phyloP scores from a whole-genome alignment of 2,113 vertebrate species.

The Nestor notabilis region DNA sequence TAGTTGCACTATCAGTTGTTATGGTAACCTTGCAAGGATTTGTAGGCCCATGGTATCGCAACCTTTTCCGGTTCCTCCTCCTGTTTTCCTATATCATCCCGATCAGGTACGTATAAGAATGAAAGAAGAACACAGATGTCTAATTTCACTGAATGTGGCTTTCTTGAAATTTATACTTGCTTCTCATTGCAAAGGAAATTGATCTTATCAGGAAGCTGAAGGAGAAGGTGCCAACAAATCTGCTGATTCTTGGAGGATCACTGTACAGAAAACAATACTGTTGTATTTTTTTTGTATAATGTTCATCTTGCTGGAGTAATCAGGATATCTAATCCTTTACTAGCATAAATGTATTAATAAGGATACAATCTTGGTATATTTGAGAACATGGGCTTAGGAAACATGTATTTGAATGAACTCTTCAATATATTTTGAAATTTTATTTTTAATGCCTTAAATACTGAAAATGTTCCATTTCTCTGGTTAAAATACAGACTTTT shows the following conservation, averaged over 20 bases:
- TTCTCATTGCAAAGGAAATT: constrained; percentile 59
- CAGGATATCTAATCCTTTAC: constrained; percentile 44
- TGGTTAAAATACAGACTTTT: background rate
- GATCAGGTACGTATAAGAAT: constrained; percentile 86
- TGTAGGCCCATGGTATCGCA: constrained; percentile 92
- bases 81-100: constrained; percentile 99
- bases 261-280: constrained; percentile 57
- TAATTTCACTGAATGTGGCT: constrained; percentile 49
- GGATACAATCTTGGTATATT: background rate
- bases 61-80: constrained; percentile 93
- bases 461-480: background rate
- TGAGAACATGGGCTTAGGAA: constrained; percentile 14
- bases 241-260: constrained; percentile 49
- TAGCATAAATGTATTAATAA: constrained; percentile 54
- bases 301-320: constrained; percentile 45
- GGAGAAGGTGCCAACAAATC: constrained; percentile 41
- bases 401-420: background rate
- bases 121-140: constrained; percentile 20
- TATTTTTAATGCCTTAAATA: background rate
- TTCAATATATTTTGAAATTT: background rate
- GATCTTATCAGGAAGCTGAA: constrained; percentile 57
- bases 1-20: constrained; percentile 89
- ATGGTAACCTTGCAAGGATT: constrained; percentile 98
- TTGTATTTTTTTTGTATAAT: constrained; percentile 59
- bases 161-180: constrained; percentile 57